These are phyloP conservation scores for Pyrgus malvae DNA, from an alignment of 2,888 invertebrate genomes.

Conservation along the genomic window DNA sequence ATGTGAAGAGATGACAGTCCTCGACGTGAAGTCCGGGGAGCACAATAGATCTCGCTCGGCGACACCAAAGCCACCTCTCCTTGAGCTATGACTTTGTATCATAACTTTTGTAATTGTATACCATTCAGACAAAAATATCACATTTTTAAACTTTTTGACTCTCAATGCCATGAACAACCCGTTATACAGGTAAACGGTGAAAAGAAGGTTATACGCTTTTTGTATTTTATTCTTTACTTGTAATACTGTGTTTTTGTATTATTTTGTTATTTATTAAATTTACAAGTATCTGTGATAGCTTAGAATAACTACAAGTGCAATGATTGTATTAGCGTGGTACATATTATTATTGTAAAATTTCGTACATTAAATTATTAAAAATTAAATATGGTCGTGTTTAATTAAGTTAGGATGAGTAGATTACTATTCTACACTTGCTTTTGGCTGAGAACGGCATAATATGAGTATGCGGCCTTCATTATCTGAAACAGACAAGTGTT, in stretches of 20 bases:
- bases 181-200: conserved; percentile 13
- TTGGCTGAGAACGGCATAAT: conserved; percentile 63
- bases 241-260: conserved; percentile 2
- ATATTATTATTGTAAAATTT: conserved; percentile 6
- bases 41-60: conserved; percentile 52
- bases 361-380: conserved; percentile 11
- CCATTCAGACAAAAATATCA: conserved; percentile 13
- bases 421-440: conserved; percentile 43
- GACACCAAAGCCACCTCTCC: conserved; percentile 64
- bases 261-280: conserved; percentile 45
- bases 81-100: conserved; percentile 57
- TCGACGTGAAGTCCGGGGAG: conserved; percentile 59
- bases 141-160: conserved; percentile 14
- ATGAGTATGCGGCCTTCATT: conserved; percentile 69
- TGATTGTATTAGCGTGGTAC: conserved; percentile 3
- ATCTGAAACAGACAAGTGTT: conserved; percentile 51
- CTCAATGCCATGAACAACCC: conserved; percentile 21
- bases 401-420: background rate
- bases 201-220: conserved; percentile 7
- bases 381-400: conserved; percentile 1
- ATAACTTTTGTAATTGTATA: conserved; percentile 23
- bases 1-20: conserved; percentile 73
- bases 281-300: conserved; percentile 73
- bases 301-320: conserved; percentile 41
- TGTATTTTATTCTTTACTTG: conserved; percentile 10